Base-by-base conservation (phyloP, 2,797 vertebrate genomes). In the Peromyscus nudipes region DNA sequence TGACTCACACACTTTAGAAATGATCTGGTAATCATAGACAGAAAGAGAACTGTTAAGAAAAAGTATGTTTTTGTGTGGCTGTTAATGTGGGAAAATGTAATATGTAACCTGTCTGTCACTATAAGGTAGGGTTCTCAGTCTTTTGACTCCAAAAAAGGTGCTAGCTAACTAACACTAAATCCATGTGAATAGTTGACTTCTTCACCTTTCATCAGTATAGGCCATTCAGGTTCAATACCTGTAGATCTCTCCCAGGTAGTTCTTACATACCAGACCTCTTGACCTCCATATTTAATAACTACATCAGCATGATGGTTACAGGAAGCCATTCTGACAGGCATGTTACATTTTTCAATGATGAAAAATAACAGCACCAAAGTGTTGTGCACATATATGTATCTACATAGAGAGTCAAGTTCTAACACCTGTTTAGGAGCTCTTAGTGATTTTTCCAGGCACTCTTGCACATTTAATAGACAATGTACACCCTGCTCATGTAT, bases 1-100 rank as follows among this genome's bases (percentile, higher is more conserved):
- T 85, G 85, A 83, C 1, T 89, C 79, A 81, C 4, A 49, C 13
- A 25, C 64, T 96, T 84, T 75, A 43, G 85, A 88, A 88, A 55
- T 55, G 60, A 37, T 71, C 60, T 57, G 17, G 62, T 65, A 60
- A 34, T 11, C n/a, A 43, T 6, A 6, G 43, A 80, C 0, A 21
- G 43, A 25, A 87, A 67, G 31, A 67, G 37, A 95, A 67, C 4
- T 82, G 27, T 8, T 12, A 69, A 55, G 60, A 19, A 29, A 52
- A 67, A 86, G 25, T 81, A n/a, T 84, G 34, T 13, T 55, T 92
- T 49, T 90, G 1, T 25, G 4, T 91, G 29, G 21, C 37, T 83
- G 10, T 65, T 96, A 85, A 89, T 29, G 37, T 57, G 29, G 31
- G 29, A 49, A 93, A 88, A 84, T 7, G 23, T 23, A 82, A 37